Conservation (phyloP, 2,888 invertebrate species). For the Eupithecia abbreviata region DNA sequence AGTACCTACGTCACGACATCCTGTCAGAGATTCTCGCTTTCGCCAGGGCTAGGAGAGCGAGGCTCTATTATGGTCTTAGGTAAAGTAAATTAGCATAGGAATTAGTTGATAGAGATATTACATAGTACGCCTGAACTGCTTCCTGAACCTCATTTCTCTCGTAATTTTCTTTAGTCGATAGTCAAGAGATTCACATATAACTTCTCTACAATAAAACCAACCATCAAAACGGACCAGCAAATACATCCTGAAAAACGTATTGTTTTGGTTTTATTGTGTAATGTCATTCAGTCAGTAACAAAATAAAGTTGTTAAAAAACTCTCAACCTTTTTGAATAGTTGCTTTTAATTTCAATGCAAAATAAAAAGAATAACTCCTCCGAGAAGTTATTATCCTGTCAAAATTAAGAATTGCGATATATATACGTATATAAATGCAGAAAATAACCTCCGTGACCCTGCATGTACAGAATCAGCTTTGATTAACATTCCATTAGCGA, state of each 20-base stretch:
- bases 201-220: no score
- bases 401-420: not conserved
- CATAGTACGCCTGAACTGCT: not conserved
- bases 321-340: not conserved
- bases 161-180: no score
- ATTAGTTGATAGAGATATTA: not conserved
- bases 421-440: not conserved
- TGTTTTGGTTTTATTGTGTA: not conserved
- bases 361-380: not conserved
- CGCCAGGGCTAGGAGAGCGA: constrained; percentile 55
- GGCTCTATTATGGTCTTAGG: not conserved
- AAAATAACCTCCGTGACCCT: constrained; percentile 15
- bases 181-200: not conserved
- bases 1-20: constrained; percentile 60
- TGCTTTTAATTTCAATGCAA: not conserved
- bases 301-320: not conserved
- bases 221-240: not conserved
- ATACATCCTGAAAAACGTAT: not conserved
- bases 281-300: no score
- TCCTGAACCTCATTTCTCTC: no score
- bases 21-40: constrained; percentile 62
- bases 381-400: not conserved
- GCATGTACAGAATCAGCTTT: constrained; percentile 17
- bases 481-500: constrained; percentile 28
- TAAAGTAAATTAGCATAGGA: not conserved